Conservation (phyloP, 2,797 vertebrate species). For the Siniperca undulata region DNA sequence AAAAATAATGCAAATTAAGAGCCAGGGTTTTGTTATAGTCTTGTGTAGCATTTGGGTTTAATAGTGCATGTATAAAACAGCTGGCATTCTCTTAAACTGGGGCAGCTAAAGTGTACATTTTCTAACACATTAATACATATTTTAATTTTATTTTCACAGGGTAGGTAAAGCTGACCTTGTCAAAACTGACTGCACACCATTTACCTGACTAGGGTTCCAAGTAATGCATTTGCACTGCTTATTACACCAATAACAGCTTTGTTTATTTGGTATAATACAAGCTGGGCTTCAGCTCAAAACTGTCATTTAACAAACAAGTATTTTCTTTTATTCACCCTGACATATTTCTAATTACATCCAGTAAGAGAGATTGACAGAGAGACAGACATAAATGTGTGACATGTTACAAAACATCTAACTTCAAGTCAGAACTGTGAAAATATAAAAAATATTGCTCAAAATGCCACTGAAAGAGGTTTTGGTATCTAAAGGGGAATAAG, state of each 20-base stretch:
- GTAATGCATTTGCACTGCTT: conserved; percentile 32
- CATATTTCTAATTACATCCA: conserved; percentile 30
- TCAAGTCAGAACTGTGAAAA: conserved; percentile 23
- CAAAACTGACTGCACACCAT: conserved; percentile 8
- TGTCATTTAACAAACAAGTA: conserved; percentile 29
- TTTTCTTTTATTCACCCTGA: conserved; percentile 34
- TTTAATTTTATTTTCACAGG: conserved; percentile 35
- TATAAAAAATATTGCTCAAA: background rate
- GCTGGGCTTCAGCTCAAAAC: conserved; percentile 29
- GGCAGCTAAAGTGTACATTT: conserved; percentile 5
- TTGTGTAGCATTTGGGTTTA: conserved; percentile 45
- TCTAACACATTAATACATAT: conserved; percentile 6
- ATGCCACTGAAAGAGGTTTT: conserved; percentile 3
- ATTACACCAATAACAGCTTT: conserved; percentile 31
- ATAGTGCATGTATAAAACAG: conserved; percentile 47
- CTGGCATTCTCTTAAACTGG: conserved; percentile 24
- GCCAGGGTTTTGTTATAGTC: conserved; percentile 30
- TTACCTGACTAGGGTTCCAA: conserved; percentile 16
- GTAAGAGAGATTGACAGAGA: conserved; percentile 1
- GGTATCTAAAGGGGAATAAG: conserved; percentile 13
- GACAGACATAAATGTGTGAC: conserved; percentile 20
- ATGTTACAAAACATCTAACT: background rate
- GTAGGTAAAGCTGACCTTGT: conserved; percentile 18
- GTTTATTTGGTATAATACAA: conserved; percentile 29
- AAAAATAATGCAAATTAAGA: conserved; percentile 46